phyloP scores from a whole-genome alignment of 2,113 vertebrate genomes.

The Zosterops hypoxanthus region DNA sequence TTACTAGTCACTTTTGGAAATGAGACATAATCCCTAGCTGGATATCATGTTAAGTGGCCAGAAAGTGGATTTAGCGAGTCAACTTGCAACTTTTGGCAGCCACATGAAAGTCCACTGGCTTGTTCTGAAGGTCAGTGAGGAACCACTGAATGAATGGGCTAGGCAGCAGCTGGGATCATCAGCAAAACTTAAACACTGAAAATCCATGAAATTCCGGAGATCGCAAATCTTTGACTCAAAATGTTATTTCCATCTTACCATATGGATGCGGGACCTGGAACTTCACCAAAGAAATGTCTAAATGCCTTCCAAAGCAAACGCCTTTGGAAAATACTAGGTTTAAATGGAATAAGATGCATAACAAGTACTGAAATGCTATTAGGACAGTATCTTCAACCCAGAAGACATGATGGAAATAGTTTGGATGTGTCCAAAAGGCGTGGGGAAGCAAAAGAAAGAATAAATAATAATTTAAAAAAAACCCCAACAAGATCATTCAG shows the following conservation, averaged over 20 bases:
- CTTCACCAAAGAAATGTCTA: slow-evolving; percentile 54
- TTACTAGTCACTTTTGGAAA: not conserved
- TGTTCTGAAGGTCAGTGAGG: not conserved
- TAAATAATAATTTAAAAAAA: not conserved
- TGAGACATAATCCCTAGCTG: fast-evolving
- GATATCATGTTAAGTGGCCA: not conserved
- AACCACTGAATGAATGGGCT: not conserved
- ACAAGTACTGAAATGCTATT: not conserved
- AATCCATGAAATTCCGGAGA: not conserved
- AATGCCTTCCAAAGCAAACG: slow-evolving; percentile 52
- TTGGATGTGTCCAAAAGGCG: not conserved
- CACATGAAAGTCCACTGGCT: not conserved
- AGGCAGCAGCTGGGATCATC: not conserved
- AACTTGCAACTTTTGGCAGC: not conserved
- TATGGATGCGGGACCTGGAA: slow-evolving; percentile 57
- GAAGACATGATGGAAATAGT: not conserved
- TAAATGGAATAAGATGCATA: slow-evolving; percentile 12
- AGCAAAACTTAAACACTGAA: not conserved
- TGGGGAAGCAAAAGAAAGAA: not conserved
- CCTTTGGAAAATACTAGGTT: slow-evolving; percentile 48
- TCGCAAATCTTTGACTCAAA: slow-evolving; percentile 15
- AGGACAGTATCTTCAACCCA: not conserved
- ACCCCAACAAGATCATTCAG: not conserved
- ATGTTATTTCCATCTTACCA: slow-evolving; percentile 52
- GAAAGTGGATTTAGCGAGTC: not conserved